These are phyloP conservation scores for Acanthopagrus latus DNA, from an alignment of 2,797 vertebrate genomes.

Conservation along the genomic window DNA sequence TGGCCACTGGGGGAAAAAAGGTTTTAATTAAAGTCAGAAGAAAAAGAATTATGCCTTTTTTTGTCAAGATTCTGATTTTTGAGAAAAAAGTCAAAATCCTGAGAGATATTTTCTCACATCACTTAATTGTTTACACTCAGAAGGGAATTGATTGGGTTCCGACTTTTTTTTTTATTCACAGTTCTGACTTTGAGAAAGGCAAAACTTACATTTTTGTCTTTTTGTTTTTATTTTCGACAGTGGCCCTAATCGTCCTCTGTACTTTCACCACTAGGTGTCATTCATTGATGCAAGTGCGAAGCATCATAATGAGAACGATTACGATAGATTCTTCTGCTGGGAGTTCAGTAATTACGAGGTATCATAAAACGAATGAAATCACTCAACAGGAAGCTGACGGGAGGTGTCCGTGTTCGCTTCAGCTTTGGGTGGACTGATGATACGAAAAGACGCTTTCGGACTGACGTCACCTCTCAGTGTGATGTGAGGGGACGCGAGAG, in stretches of 20 bases:
- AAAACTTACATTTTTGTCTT: no score
- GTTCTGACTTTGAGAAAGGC: no score
- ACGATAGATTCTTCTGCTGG: conserved; percentile 9
- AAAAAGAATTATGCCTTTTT: no score
- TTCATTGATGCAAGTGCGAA: conserved; percentile 12
- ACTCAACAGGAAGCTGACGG: conserved; percentile 2
- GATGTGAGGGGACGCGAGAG: conserved; percentile 36
- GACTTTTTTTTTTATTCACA: no score
- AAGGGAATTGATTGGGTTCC: no score
- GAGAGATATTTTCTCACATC: conserved; percentile 16
- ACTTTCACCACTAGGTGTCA: background rate
- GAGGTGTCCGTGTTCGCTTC: conserved; percentile 5
- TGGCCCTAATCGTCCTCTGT: no score
- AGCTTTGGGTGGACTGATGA: background rate
- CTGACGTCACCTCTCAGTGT: conserved; percentile 4
- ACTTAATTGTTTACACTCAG: background rate
- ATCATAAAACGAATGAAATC: conserved; percentile 9
- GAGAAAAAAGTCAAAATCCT: no score
- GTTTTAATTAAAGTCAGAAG: no score
- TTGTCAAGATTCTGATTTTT: no score
- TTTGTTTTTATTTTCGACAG: no score
- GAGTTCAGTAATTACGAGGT: conserved; percentile 9
- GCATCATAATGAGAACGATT: conserved; percentile 5
- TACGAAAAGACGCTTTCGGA: conserved; percentile 6
- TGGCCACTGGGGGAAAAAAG: no score